These are phyloP conservation scores for Pristionchus exspectatus DNA, from an alignment of 2,888 invertebrate genomes.

Conservation along the genomic window DNA sequence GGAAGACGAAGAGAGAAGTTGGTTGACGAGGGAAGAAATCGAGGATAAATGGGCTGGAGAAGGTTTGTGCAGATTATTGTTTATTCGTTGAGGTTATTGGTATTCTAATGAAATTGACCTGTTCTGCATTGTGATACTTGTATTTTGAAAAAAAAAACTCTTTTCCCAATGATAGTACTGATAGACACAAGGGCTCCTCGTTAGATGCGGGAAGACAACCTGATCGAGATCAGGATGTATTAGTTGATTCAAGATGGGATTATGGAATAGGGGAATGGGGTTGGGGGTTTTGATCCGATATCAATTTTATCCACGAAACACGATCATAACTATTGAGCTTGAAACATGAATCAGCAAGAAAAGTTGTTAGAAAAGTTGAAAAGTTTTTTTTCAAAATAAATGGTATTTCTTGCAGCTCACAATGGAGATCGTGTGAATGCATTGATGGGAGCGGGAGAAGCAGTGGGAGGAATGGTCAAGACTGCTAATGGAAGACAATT, in stretches of 20 bases:
- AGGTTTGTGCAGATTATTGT: not conserved
- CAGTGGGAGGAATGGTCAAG: constrained; percentile 96
- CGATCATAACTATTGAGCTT: not conserved
- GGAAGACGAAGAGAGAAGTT: constrained; percentile 31
- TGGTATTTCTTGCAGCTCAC: constrained; percentile 79
- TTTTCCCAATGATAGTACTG: too few relatives aligned
- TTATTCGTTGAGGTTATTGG: not conserved
- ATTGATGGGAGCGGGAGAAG: constrained; percentile 89
- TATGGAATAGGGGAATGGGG: too few relatives aligned
- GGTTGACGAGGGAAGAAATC: constrained; percentile 39
- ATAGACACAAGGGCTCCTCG: too few relatives aligned
- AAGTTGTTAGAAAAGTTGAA: not conserved
- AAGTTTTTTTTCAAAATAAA: not conserved
- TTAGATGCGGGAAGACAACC: too few relatives aligned
- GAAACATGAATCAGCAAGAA: not conserved
- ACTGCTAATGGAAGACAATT: constrained; percentile 83
- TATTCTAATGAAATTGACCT: too few relatives aligned
- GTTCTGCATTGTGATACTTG: too few relatives aligned
- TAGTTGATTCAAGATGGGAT: too few relatives aligned
- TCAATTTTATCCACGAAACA: not conserved
- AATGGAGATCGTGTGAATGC: constrained; percentile 81
- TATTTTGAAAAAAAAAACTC: too few relatives aligned
- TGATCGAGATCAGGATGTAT: too few relatives aligned
- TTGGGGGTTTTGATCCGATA: too few relatives aligned
- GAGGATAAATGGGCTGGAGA: constrained; percentile 41